A percentile compares a stretch with the other conserved stretches of the same genome.
Conservation (phyloP, 2,797 vertebrate species). For the Pangasius krempfi region DNA sequence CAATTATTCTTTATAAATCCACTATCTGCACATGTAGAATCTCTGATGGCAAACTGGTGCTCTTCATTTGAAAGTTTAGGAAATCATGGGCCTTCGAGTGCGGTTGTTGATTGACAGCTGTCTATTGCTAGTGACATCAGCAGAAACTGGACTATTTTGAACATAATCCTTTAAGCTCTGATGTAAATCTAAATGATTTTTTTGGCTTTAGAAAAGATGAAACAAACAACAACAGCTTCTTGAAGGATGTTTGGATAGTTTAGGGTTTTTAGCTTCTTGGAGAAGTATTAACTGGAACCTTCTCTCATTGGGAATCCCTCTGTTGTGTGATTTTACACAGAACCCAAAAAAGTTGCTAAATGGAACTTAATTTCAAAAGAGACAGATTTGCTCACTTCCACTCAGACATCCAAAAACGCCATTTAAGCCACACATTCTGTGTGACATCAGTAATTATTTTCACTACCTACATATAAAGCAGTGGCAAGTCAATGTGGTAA, state of each 20-base stretch:
- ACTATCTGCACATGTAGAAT: too few relatives aligned
- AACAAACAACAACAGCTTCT: neutral
- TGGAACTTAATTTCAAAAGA: neutral
- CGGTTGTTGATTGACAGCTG: neutral
- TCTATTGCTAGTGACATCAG: neutral
- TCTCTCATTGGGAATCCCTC: neutral
- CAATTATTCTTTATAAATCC: too few relatives aligned
- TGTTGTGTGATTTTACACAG: neutral
- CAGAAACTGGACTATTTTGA: neutral
- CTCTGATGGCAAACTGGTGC: neutral
- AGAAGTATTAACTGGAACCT: neutral
- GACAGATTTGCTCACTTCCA: neutral
- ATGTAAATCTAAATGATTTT: neutral
- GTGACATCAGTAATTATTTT: neutral
- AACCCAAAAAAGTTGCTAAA: neutral
- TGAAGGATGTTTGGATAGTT: neutral
- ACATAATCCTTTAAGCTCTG: neutral
- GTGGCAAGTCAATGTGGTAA: neutral
- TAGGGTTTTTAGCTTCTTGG: neutral
- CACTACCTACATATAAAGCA: neutral
- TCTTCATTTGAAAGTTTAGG: neutral
- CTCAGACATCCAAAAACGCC: neutral
- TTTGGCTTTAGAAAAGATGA: neutral
- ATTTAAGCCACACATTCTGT: neutral
- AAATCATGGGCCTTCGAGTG: neutral